Evolutionary conservation across 2,797 vertebrate genomes (phyloP), one percentile per base, ranked within the genome.

Genomic region (Micromesistius poutassou): DNA sequence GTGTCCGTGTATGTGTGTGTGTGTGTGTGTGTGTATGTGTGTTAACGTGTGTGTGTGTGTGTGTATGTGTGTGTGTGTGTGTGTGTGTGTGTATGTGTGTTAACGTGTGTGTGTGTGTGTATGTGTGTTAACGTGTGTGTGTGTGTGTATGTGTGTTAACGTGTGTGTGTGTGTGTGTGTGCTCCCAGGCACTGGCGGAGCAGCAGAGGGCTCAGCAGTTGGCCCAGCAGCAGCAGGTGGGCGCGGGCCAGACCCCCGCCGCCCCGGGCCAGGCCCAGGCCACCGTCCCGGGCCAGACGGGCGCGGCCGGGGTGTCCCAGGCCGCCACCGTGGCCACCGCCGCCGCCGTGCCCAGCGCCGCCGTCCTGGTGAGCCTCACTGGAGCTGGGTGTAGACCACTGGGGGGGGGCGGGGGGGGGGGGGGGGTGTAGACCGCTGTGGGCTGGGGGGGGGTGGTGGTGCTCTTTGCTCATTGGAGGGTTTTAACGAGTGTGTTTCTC

Each of bases 141-240:
- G 19, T 19, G 16, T n/a, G 19, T n/a, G 50, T 62, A 5, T 62
- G 42, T 50, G 30, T 74, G 40, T 46, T 42, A 13, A 13, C 13
- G 14, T 13, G 40, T 42, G 40, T 46, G 28, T 74, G 38, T 76
- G 1, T 72, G 36, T 62, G 31, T 79, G 2, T 85, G 72, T 85
- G 75, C 85, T 77, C 73, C 2, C 85, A 97, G 97, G 97, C 96
- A 71, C 91, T 97, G 83, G 96, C 96, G 9, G 96, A 97, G 87
- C 96, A 97, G 84, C 96, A 97, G 90, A 95, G 96, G 85, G 95
- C 95, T 31, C 96, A 97, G 86, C 96, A 96, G 80, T 92, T 97
- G 86, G 91, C 94, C 6, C 93, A 94, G 85, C 94, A 94, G 86
- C 92, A 91, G 86, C 91, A 91, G 84, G 82, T 95, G 1, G 91